Percentiles rank a stretch among this genome's conserved stretches.
These are phyloP conservation scores for Rhagonycha fulva DNA, from an alignment of 2,888 invertebrate species.

Conservation along the genomic window DNA sequence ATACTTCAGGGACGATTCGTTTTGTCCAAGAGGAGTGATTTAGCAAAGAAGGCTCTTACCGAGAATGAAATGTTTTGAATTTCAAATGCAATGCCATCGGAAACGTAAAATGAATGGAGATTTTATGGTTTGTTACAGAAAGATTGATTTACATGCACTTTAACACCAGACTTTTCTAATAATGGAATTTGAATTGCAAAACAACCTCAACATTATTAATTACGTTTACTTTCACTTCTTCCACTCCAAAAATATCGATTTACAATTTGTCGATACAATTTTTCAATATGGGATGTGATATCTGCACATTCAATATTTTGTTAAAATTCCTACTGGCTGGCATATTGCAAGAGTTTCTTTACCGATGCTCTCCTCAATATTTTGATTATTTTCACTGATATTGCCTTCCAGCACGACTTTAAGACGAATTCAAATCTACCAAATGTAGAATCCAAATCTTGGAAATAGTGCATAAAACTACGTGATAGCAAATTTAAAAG, in stretches of 20 bases:
- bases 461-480: background rate
- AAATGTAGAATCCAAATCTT: background rate
- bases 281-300: background rate
- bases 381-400: background rate
- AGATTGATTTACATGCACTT: conserved; percentile 43
- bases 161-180: conserved; percentile 2
- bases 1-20: conserved; percentile 39
- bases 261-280: background rate
- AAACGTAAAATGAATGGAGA: conserved; percentile 44
- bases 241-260: background rate
- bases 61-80: conserved; percentile 55
- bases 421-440: background rate
- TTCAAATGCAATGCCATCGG: conserved; percentile 46
- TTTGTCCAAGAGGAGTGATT: conserved; percentile 42
- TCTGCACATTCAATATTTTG: background rate
- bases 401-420: background rate
- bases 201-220: background rate
- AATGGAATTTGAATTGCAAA: background rate
- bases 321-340: background rate
- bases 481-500: background rate
- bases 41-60: conserved; percentile 50
- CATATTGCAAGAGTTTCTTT: background rate
- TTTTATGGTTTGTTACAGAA: conserved; percentile 41
- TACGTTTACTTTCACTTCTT: background rate
- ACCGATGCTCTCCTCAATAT: background rate